Percentiles rank a stretch among this genome's conserved stretches.
Evolutionary conservation across 2,113 vertebrate species (phyloP).

Genomic region (Rana temporaria): DNA sequence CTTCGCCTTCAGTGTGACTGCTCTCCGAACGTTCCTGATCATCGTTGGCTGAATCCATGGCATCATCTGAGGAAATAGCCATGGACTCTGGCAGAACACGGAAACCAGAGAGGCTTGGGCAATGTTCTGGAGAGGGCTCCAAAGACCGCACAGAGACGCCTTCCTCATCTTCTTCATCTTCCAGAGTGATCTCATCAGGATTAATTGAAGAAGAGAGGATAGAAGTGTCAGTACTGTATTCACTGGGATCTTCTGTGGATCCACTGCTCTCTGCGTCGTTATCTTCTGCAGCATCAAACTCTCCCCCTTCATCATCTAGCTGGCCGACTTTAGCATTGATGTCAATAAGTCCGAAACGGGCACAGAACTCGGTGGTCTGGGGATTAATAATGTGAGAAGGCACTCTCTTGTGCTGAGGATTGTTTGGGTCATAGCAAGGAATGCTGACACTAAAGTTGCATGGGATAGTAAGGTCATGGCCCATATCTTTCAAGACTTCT

Average conservation of each 20-base stretch:
- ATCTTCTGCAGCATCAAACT: conserved; percentile 73
- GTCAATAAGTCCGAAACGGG: conserved; percentile 87
- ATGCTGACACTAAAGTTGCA: conserved; percentile 88
- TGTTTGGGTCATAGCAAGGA: conserved; percentile 80
- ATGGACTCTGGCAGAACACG: conserved; percentile 72
- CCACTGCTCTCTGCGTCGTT: conserved; percentile 75
- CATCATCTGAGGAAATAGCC: conserved; percentile 70
- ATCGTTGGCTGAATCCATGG: conserved; percentile 61
- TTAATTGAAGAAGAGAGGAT: conserved; percentile 84
- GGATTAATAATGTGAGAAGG: conserved; percentile 84
- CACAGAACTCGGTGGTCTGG: conserved; percentile 94
- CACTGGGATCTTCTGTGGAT: conserved; percentile 86
- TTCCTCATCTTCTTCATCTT: conserved; percentile 84
- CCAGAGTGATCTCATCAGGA: conserved; percentile 93
- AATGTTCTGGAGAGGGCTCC: conserved; percentile 69
- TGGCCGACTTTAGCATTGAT: conserved; percentile 81
- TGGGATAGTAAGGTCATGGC: conserved; percentile 84
- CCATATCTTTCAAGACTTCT: conserved; percentile 81
- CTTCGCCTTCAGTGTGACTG: conserved; percentile 61
- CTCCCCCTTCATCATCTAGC: conserved; percentile 67
- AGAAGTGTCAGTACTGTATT: conserved; percentile 88
- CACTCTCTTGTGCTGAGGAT: conserved; percentile 71
- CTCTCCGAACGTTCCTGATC: conserved; percentile 64
- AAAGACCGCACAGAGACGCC: conserved; percentile 66
- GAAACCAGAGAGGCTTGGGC: conserved; percentile 75